A percentile compares a stretch with the other conserved stretches of the same genome.
Conservation (phyloP, 2,888 invertebrate genomes). For the Boloria euphrosyne region DNA sequence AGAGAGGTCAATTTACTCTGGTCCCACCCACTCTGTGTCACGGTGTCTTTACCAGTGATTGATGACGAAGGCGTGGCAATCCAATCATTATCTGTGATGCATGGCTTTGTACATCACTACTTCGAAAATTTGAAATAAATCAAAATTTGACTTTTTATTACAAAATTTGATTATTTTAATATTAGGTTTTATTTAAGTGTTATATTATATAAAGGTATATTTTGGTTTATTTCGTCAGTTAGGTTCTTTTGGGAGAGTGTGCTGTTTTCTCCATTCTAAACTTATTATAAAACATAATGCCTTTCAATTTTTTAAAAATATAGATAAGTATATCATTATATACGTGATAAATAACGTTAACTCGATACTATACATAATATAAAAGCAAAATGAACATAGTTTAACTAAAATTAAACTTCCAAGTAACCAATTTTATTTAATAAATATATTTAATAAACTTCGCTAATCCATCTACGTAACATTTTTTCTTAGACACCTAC, state of each 20-base stretch:
- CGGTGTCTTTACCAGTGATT: constrained; percentile 67
- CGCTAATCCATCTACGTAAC: not conserved
- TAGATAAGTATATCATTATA: no score
- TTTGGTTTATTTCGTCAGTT: not conserved
- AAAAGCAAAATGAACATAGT: no score
- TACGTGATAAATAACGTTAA: no score
- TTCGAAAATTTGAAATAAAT: constrained; percentile 38
- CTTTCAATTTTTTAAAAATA: no score
- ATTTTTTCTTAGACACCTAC: not conserved
- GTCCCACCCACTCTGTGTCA: constrained; percentile 61
- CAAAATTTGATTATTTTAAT: not conserved
- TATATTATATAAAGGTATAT: not conserved
- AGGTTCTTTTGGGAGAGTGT: no score
- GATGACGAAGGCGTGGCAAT: constrained; percentile 81
- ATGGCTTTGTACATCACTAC: constrained; percentile 76
- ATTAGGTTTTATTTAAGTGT: not conserved
- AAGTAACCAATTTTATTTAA: not conserved
- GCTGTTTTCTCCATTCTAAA: no score
- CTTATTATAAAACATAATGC: no score
- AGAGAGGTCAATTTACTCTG: constrained; percentile 53
- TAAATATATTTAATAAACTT: not conserved
- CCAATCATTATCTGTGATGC: constrained; percentile 82
- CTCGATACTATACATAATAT: no score
- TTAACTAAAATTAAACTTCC: no score
- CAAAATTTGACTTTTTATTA: constrained; percentile 14